phyloP scores from a whole-genome alignment of 2,797 vertebrate species.

The Mormyrops boulengeri region DNA sequence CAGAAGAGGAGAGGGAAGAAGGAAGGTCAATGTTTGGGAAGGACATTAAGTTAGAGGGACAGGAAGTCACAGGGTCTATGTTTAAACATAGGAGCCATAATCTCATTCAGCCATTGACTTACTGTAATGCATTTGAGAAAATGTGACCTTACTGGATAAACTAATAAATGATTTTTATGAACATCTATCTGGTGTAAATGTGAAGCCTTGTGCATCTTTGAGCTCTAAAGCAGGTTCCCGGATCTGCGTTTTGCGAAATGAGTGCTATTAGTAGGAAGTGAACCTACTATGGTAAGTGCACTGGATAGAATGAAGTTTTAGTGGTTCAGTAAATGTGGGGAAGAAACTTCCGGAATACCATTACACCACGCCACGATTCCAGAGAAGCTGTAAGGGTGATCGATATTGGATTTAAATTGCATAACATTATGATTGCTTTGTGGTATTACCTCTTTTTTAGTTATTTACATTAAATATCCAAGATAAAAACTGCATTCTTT shows the following conservation, averaged over 20 bases:
- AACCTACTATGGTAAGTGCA: background rate
- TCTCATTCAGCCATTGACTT: background rate
- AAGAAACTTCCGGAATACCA: background rate
- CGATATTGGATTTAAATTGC: background rate
- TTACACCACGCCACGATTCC: background rate
- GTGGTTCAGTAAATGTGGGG: background rate
- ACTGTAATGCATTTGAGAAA: constrained; percentile 6
- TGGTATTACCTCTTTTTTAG: background rate
- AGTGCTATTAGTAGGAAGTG: constrained; percentile 3
- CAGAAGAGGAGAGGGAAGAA: background rate
- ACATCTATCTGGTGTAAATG: constrained; percentile 2
- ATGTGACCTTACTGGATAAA: background rate
- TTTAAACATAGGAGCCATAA: background rate
- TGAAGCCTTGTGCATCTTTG: background rate
- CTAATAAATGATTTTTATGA: background rate
- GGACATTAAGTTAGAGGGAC: background rate
- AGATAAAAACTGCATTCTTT: background rate
- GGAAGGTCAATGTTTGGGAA: background rate
- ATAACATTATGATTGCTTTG: background rate
- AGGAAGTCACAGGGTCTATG: background rate
- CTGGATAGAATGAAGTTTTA: background rate
- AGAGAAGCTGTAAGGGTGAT: background rate
- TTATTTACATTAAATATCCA: background rate
- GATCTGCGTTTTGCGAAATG: background rate
- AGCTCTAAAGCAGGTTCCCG: background rate